phyloP scores from a whole-genome alignment of 2,113 vertebrate genomes.

The Oxyruncus cristatus region DNA sequence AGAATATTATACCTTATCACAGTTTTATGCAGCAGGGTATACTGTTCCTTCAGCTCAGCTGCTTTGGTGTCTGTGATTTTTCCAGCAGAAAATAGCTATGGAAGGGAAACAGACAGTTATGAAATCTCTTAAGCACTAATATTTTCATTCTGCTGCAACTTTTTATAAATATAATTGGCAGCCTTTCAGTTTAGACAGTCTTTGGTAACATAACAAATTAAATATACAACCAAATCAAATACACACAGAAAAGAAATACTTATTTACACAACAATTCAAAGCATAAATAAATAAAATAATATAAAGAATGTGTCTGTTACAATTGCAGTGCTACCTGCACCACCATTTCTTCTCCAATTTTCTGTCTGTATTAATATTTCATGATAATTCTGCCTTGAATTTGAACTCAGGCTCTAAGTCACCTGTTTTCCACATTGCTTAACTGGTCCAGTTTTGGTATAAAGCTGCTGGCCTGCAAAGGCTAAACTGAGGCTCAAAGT shows the following conservation, averaged over 20 bases:
- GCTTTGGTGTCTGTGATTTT: slow-evolving; percentile 78
- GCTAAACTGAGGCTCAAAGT: neutral
- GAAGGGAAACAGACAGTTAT: slow-evolving; percentile 33
- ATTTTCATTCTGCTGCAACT: neutral
- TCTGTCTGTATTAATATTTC: neutral
- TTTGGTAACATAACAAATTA: neutral
- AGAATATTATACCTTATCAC: slow-evolving; percentile 78
- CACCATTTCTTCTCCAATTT: neutral
- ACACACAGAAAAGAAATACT: neutral
- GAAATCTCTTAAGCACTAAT: neutral
- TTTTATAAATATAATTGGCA: neutral
- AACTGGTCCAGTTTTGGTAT: neutral
- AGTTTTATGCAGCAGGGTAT: slow-evolving; percentile 75
- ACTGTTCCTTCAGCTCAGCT: slow-evolving; percentile 82
- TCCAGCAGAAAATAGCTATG: slow-evolving; percentile 80
- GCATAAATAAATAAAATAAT: neutral
- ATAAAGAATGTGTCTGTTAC: neutral
- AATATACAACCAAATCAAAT: neutral
- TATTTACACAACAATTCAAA: neutral
- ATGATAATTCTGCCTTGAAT: neutral
- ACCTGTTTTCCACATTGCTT: neutral
- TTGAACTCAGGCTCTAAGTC: neutral
- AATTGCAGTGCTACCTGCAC: neutral
- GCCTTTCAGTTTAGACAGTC: neutral
- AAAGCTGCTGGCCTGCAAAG: neutral